Conservation (phyloP, 2,888 invertebrate species). For the Cryptus viduatorius region DNA sequence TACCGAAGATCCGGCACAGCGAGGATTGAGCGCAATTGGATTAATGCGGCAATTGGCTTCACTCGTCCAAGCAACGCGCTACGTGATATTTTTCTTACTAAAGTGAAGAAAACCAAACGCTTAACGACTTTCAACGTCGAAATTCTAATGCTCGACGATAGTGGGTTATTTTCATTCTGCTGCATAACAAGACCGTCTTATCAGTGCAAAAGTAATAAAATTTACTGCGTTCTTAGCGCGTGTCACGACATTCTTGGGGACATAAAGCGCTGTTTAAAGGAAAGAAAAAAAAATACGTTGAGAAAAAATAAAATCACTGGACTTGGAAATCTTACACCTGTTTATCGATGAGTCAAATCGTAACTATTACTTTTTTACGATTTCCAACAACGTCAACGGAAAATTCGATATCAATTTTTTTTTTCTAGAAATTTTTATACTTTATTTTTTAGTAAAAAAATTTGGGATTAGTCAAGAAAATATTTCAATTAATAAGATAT, state of each 20-base stretch:
- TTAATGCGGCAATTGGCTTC: slow-evolving; percentile 49
- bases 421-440: not conserved
- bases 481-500: not conserved
- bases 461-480: not conserved
- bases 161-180: not conserved
- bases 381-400: not conserved
- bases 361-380: no score
- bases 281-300: not conserved
- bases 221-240: no score
- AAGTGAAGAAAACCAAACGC: slow-evolving; percentile 3
- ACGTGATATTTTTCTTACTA: slow-evolving; percentile 12
- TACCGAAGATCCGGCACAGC: slow-evolving; percentile 4
- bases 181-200: no score
- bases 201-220: no score
- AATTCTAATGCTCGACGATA: not conserved
- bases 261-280: no score
- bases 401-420: not conserved
- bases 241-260: no score
- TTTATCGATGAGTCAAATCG: no score
- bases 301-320: not conserved
- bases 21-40: slow-evolving; percentile 48
- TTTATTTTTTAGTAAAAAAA: not conserved
- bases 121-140: not conserved
- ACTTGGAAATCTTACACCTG: no score
- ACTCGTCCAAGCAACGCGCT: slow-evolving; percentile 13